A percentile compares a stretch with the other conserved stretches of the same genome.
Evolutionary conservation across 2,113 vertebrate genomes (phyloP).

Genomic region (Nanger granti): DNA sequence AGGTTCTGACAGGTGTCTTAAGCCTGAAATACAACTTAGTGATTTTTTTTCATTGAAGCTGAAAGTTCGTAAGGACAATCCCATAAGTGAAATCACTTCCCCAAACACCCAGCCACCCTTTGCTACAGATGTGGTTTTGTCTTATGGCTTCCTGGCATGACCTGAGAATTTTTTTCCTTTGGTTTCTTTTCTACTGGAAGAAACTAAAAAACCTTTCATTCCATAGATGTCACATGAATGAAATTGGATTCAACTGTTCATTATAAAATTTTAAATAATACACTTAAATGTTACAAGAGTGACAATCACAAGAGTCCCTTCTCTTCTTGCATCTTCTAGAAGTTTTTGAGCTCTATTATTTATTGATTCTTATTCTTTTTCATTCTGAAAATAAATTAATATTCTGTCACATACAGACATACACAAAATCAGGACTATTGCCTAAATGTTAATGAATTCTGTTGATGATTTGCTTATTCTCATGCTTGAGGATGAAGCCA

Average conservation of each 20-base stretch:
- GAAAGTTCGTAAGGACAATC: background rate
- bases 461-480: slow-evolving; percentile 1
- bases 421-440: background rate
- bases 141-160: background rate
- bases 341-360: slow-evolving; percentile 13
- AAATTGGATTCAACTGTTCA: background rate
- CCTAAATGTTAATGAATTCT: background rate
- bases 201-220: background rate
- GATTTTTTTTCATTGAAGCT: background rate
- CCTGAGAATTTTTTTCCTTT: slow-evolving; percentile 35
- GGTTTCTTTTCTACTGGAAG: slow-evolving; percentile 4
- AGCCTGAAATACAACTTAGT: background rate
- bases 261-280: slow-evolving; percentile 28
- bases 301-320: background rate
- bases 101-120: background rate
- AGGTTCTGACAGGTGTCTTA: slow-evolving; percentile 29
- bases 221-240: background rate
- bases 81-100: background rate
- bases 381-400: slow-evolving; percentile 6
- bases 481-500: background rate
- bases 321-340: slow-evolving; percentile 30
- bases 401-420: background rate
- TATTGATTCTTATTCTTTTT: slow-evolving; percentile 11
- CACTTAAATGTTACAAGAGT: background rate
- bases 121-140: background rate